These are phyloP conservation scores for Anas capensis DNA, from an alignment of 2,797 vertebrate species.

Conservation along the genomic window DNA sequence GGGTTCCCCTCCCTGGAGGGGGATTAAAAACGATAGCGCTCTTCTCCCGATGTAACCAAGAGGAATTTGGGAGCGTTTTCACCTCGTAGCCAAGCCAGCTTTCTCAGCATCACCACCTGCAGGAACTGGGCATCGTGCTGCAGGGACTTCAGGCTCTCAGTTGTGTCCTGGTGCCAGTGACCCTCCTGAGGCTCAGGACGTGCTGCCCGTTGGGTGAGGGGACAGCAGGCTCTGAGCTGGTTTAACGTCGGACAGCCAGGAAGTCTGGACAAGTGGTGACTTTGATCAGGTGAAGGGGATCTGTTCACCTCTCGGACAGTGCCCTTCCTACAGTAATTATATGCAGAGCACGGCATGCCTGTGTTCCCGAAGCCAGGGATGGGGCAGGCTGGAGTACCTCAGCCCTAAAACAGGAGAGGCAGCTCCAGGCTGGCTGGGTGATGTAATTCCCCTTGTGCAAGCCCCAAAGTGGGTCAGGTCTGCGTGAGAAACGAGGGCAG, in stretches of 20 bases:
- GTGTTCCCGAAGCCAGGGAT: background rate
- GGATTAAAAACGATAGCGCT: slow-evolving; percentile 40
- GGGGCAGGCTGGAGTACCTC: slow-evolving; percentile 53
- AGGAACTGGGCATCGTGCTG: too few relatives aligned
- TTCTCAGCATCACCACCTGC: background rate
- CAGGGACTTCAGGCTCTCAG: too few relatives aligned
- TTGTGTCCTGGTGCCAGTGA: background rate
- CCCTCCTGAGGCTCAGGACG: background rate
- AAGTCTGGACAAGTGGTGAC: background rate
- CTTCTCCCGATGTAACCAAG: slow-evolving; percentile 10
- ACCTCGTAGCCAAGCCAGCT: accelerated
- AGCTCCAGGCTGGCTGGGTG: slow-evolving; percentile 60
- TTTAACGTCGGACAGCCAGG: background rate
- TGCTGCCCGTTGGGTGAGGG: background rate
- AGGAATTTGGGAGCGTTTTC: slow-evolving; percentile 9
- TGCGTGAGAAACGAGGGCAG: slow-evolving; percentile 60
- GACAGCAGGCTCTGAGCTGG: background rate
- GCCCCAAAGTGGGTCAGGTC: slow-evolving; percentile 66
- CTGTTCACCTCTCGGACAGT: background rate
- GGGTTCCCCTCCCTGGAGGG: slow-evolving; percentile 23
- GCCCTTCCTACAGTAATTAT: slow-evolving; percentile 8
- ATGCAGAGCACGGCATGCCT: accelerated
- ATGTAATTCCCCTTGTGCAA: slow-evolving; percentile 71
- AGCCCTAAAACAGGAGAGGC: slow-evolving; percentile 19
- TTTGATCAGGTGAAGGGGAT: background rate